Percentiles rank a stretch among this genome's conserved stretches.
phyloP scores from a whole-genome alignment of 2,113 vertebrate species.

The Setophaga coronata region DNA sequence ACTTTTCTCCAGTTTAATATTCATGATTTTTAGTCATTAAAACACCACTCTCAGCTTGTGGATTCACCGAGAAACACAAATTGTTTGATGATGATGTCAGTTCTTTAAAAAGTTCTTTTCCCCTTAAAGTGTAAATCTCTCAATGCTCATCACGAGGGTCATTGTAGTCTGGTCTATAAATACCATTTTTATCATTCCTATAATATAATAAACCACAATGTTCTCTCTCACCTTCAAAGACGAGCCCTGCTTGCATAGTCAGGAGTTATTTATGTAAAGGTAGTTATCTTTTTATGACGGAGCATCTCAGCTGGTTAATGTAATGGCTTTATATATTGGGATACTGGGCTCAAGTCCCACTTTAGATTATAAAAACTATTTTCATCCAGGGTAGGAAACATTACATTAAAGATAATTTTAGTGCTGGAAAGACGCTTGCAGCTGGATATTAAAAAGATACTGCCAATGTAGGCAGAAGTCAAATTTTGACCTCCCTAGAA shows the following conservation, averaged over 20 bases:
- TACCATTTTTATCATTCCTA: conserved; percentile 33
- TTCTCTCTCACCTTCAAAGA: conserved; percentile 52
- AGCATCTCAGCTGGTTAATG: conserved; percentile 59
- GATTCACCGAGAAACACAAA: conserved; percentile 64
- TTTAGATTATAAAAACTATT: conserved; percentile 57
- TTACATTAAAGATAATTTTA: conserved; percentile 57
- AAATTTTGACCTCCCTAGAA: background rate
- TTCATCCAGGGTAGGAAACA: conserved; percentile 41
- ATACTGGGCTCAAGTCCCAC: conserved; percentile 51
- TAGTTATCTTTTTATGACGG: conserved; percentile 51
- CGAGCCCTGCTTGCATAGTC: background rate
- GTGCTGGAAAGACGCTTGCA: conserved; percentile 3
- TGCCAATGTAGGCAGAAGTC: background rate
- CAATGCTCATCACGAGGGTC: conserved; percentile 19
- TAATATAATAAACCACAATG: conserved; percentile 18
- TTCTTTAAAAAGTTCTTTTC: conserved; percentile 59
- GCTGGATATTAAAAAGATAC: conserved; percentile 33
- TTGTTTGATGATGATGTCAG: conserved; percentile 67
- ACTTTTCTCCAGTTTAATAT: conserved; percentile 82
- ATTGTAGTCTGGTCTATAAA: conserved; percentile 44
- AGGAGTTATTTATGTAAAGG: conserved; percentile 63
- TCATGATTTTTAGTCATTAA: conserved; percentile 83
- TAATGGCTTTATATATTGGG: conserved; percentile 49
- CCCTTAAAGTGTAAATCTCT: conserved; percentile 24
- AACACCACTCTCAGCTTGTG: conserved; percentile 65